Base-by-base conservation (phyloP, 2,888 invertebrate genomes). In the Pandemis corylana region DNA sequence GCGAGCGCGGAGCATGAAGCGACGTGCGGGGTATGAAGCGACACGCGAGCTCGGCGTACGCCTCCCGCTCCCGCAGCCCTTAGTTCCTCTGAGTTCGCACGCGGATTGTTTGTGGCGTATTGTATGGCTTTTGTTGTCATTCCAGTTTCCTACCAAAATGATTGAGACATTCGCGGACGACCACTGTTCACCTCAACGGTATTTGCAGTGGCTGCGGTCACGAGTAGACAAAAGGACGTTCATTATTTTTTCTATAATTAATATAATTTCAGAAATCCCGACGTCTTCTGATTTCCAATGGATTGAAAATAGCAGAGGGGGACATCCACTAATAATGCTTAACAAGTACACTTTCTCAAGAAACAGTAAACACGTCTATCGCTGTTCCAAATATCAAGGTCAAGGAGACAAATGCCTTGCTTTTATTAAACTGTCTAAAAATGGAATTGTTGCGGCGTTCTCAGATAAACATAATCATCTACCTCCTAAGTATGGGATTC, bases 401-500 rank as follows among this genome's bases (percentile, higher is more conserved):
- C 46, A 49, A 12, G 46, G 56, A 44, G 36, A 7, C 1, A 61
- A 62, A 36, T 69, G 68, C n/a, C 7, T 7, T 7, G 61, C 59
- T 7, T 41, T 28, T n/a, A 46, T 49, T 10, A 69, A 49, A 61
- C 12, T 69, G 13, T 13, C 61, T 10, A 6, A 5, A 4, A n/a
- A n/a, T 10, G 49, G 69, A 9, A 36, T n/a, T 1, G 62, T 69
- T n/a, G 10, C 9, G 10, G 2, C 20, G 0, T 46, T 49, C 7
- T 7, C 28, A 7, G 62, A 59, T 7, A 9, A 46, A n/a, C 69
- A 69, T 36, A 69, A 69, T 36, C 69, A 69, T 41, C 9, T 53
- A 7, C 63, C 72, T 13, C 72, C 76, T 5, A n/a, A 10, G 9
- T 20, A 1, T 20, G 20, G 20, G 20, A 20, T 36, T 4, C 28